Evolutionary conservation across 1,140 invertebrate species (phyloP), one percentile per base, ranked within the genome.

Genomic region (Zaprionus lachaisei): DNA sequence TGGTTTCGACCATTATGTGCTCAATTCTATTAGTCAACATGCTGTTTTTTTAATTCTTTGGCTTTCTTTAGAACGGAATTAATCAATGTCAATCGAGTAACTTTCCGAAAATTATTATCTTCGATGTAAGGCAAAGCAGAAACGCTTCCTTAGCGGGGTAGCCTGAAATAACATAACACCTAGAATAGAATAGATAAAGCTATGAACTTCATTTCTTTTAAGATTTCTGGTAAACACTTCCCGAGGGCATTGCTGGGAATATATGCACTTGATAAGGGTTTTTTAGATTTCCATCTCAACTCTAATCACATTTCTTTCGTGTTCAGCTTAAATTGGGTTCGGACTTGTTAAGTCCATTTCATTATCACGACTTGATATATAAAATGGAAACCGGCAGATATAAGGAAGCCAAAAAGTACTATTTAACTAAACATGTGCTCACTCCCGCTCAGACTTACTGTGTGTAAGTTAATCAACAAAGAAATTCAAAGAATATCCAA

Each of bases 301-400:
- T 14, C 15, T n/a, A 41, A 41, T n/a, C 38, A n/a, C 4, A 11
- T 47, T 2, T 11, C 20, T 51, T 24, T 24, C 26, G 7, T 56
- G 14, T 14, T n/a, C 15, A 56, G 47, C 47, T 17, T 3, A 47
- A 17, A 47, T 4, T 47, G 7, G 3, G 2, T 5, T 47, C 47
- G 2, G 47, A 51, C 4, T 5, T 66, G 7, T 17, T 56, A 9
- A 47, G 41, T 3, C 41, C 41, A 2, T 79, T 83, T 17, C 17
- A 54, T 1, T 89, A 90, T 37, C 79, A 49, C 24, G 65, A 66
- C 41, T 49, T 90, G 5, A 77, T 90, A 41, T n/a, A 24, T 6
- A 54, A 72, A 20, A 79, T 89, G 72, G 84, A 89, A 20, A 66
- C 47, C 6, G 22, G 55, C 4, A 66, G 79, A 2, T 83, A 75